Evolutionary conservation across 2,797 vertebrate genomes (phyloP), one percentile per base, ranked within the genome.

Genomic region (Rhinatrema bivittatum): DNA sequence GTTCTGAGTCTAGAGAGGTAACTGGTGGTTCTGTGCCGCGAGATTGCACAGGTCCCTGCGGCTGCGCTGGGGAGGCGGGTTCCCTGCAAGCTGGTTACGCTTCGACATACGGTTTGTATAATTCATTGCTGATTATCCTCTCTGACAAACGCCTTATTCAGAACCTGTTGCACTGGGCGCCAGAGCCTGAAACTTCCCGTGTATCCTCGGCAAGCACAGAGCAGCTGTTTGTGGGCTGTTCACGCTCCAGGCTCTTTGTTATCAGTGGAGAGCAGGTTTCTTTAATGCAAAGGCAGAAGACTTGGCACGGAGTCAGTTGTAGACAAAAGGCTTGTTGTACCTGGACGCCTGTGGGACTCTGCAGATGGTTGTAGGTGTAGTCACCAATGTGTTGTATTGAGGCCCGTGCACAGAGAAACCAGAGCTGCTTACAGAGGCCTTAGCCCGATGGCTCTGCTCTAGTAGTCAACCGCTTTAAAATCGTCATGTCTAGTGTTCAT

Each of bases 281-380:
- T 53, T 41, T 6, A 51, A 37, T 51, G 39, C 2, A 9, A 43
- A 53, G 44, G 36, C 52, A 68, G 59, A 67, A 49, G 17, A 45
- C 62, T 69, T 72, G 70, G 56, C 63, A 46, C 37, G 25, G 42
- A 46, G 58, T 62, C 48, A 60, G 10, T 60, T 42, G 34, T 50
- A 61, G 65, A 68, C 59, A 70, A 67, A 49, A 59, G 61, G 43
- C 13, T 56, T 64, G 60, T 33, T 65, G 54, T 72, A 30, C 60
- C 64, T 45, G 32, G 34, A 58, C 53, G 50, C 46, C 64, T 39
- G 22, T 50, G 49, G 48, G 44, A 68, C 48, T 59, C 58, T 47
- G 54, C 62, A 46, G 32, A 45, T 32, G 63, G 74, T 51, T 49
- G 42, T 52, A 64, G 2, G 62, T 69, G 41, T 28, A 52, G 39